Evolutionary conservation across 2,797 vertebrate species (phyloP), one percentile per base, ranked within the genome.

Genomic region (Acipenser oxyrinchus): DNA sequence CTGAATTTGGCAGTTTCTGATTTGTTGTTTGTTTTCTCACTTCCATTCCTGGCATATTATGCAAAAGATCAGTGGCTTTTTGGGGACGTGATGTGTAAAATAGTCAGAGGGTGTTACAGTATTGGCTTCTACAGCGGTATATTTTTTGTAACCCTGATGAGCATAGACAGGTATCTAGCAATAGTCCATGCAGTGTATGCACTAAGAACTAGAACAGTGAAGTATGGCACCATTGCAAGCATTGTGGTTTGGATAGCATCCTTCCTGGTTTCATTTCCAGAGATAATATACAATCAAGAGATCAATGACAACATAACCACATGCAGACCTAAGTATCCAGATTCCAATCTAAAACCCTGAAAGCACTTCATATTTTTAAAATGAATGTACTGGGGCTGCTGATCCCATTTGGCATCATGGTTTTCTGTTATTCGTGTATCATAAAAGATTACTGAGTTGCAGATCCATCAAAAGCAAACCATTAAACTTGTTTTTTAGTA

Each of bases 141-240:
- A 71, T 95, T 95, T 76, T 96, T 97, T 69, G 84, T 96, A 18
- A 18, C 80, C 73, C 84, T 97, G 11, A 96, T 96, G 94, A 95
- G 94, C 80, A 81, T 97, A 5, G 95, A 97, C 66, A 84, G 94
- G 3, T 97, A 97, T 73, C 76, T 96, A 77, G 94, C 94, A 0
- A 87, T 97, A 0, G 95, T 97, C 51, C 92, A 93, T 0, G 92
- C 91, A 0, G 78, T 95, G 69, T 89, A 90, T 10, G 15, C 15
- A 18, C 15, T 18, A 18, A 18, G 15, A 18, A 18, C 15, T 18
- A 18, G 15, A 18, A 18, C 15, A 18, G 15, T 18, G 15, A 18
- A 18, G 15, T 18, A 18, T 18, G 15, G 15, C 15, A 18, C 15
- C 15, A 18, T 18, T 18, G 15, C 15, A 18, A 18, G 15, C 15